A percentile compares a stretch with the other conserved stretches of the same genome.
Conservation (phyloP, 1,140 invertebrate genomes). For the Drosophila erecta region DNA sequence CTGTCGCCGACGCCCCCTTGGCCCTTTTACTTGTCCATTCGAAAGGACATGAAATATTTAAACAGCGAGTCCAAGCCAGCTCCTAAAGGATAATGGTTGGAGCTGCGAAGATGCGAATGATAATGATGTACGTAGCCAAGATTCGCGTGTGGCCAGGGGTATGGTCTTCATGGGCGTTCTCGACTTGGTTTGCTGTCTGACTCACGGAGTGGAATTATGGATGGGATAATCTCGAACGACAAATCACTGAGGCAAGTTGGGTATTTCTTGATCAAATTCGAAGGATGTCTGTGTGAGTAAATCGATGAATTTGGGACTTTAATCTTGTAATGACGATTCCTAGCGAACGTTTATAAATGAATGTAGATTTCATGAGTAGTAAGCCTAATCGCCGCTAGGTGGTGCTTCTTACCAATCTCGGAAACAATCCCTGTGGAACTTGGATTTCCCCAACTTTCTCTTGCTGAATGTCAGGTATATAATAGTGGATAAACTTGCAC, state of each 20-base stretch:
- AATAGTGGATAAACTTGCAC: too few species aligned
- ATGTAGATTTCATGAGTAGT: too few species aligned
- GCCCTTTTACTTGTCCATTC: constrained; percentile 13
- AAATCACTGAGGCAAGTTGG: constrained; percentile 12
- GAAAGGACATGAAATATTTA: constrained; percentile 69
- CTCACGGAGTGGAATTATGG: constrained; percentile 23
- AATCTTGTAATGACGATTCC: too few species aligned
- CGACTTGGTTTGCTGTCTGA: constrained; percentile 6
- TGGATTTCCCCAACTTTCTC: too few species aligned
- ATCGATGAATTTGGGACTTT: background rate
- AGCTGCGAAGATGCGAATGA: constrained; percentile 2
- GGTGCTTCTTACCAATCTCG: too few species aligned
- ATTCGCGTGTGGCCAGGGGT: constrained; percentile 14
- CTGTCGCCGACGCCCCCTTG: background rate
- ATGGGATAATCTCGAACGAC: constrained; percentile 13
- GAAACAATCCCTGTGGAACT: too few species aligned
- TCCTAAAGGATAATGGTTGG: constrained; percentile 45
- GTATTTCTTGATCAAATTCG: constrained; percentile 14
- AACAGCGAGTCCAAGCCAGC: constrained; percentile 32
- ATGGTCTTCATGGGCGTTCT: constrained; percentile 4
- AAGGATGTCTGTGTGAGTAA: background rate
- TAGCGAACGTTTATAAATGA: too few species aligned
- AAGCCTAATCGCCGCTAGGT: too few species aligned
- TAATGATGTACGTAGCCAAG: constrained; percentile 36
- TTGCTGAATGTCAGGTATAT: too few species aligned